Conservation (phyloP, 1,140 invertebrate species). For the Drosophila kikkawai region DNA sequence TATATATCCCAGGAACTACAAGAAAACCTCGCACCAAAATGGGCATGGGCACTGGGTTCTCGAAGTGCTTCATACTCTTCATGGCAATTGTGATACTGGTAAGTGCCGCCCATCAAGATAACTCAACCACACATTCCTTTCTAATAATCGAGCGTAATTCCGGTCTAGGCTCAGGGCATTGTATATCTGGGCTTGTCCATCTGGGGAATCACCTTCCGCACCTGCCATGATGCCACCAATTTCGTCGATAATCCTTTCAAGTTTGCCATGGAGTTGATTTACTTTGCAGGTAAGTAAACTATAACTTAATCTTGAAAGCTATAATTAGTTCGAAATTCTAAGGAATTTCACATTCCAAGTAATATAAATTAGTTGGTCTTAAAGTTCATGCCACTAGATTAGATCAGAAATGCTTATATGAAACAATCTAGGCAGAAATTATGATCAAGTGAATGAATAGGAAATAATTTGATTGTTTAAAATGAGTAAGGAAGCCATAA, state of each 20-base stretch:
- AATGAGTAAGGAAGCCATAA: conserved; percentile 4
- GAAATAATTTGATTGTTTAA: background rate
- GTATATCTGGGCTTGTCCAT: conserved; percentile 64
- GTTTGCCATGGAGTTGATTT: conserved; percentile 74
- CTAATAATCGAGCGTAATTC: background rate
- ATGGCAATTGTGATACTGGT: conserved; percentile 81
- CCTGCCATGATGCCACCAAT: conserved; percentile 48
- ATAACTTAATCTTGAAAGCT: conserved; percentile 2
- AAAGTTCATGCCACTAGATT: background rate
- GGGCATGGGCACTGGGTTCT: conserved; percentile 74
- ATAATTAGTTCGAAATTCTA: background rate
- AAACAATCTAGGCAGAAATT: background rate
- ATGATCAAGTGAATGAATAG: background rate
- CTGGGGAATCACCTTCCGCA: conserved; percentile 66
- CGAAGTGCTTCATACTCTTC: conserved; percentile 81
- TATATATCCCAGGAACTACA: conserved; percentile 2
- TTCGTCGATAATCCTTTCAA: conserved; percentile 58
- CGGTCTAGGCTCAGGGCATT: conserved; percentile 59
- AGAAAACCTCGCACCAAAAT: conserved; percentile 33
- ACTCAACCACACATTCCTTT: conserved; percentile 8
- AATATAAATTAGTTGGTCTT: conserved; percentile 6
- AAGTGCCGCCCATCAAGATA: conserved; percentile 38
- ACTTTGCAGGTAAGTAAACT: conserved; percentile 52
- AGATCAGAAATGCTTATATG: background rate
- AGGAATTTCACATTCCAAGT: background rate